A percentile compares a stretch with the other conserved stretches of the same genome.
Conservation (phyloP, 37 sponge, comb jelly and placozoan species). For the Ianthella basta region DNA sequence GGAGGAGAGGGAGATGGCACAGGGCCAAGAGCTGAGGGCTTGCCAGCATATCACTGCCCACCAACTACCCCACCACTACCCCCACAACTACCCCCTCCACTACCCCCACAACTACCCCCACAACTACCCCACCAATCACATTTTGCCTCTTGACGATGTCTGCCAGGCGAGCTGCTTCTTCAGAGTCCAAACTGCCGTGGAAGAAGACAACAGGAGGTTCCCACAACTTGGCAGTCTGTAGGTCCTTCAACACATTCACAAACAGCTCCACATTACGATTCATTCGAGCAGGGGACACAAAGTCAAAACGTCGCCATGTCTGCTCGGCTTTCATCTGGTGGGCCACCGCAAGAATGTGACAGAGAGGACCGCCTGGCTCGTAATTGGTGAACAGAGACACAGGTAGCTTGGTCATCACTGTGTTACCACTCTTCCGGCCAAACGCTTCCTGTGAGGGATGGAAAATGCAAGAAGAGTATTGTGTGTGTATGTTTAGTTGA, state of each 20-base stretch:
- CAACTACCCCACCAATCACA: conserved; percentile 24
- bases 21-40: no score
- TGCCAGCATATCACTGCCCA: no score
- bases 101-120: not conserved
- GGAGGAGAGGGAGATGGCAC: no score
- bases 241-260: conserved; percentile 63
- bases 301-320: conserved; percentile 87
- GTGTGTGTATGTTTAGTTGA: not conserved
- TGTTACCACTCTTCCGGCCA: conserved; percentile 77
- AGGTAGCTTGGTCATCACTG: conserved; percentile 88
- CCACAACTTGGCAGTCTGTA: conserved; percentile 63
- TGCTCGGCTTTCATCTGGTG: conserved; percentile 86
- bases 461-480: not conserved
- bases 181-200: conserved; percentile 33
- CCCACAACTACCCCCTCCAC: not conserved
- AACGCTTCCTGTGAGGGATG: conserved; percentile 66
- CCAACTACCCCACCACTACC: not conserved
- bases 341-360: conserved; percentile 85
- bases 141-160: conserved; percentile 76
- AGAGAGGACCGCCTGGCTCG: conserved; percentile 80
- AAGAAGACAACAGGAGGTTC: conserved; percentile 68
- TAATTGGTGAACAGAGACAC: conserved; percentile 77
- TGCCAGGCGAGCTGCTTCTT: conserved; percentile 19
- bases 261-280: conserved; percentile 86
- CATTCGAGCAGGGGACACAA: conserved; percentile 76